These are phyloP conservation scores for Hemaris fuciformis DNA, from an alignment of 2,888 invertebrate species.

Conservation along the genomic window DNA sequence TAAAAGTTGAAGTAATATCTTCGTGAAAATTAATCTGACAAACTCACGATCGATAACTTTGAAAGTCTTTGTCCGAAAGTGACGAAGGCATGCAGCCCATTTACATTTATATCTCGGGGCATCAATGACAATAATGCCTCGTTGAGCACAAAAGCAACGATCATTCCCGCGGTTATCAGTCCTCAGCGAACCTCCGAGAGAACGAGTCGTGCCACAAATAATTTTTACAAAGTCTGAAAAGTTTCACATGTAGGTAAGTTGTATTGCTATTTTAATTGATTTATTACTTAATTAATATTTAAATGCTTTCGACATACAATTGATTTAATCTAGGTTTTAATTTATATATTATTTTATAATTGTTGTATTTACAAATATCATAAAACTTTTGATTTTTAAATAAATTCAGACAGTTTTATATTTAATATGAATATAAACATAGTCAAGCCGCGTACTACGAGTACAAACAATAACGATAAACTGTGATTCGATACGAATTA, in stretches of 20 bases:
- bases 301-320: too few relatives aligned
- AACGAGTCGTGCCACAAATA: neutral
- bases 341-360: too few relatives aligned
- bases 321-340: too few relatives aligned
- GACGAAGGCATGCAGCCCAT: neutral
- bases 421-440: too few relatives aligned
- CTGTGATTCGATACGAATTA: neutral
- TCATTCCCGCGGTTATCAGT: neutral
- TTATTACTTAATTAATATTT: too few relatives aligned
- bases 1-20: too few relatives aligned
- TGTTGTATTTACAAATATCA: too few relatives aligned
- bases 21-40: too few relatives aligned
- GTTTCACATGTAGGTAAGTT: neutral
- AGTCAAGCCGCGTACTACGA: neutral
- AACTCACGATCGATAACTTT: neutral
- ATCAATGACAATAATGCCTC: neutral
- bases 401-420: neutral
- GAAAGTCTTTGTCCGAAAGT: too few relatives aligned
- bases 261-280: too few relatives aligned
- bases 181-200: neutral
- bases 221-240: neutral
- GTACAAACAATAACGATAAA: neutral
- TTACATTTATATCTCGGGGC: neutral
- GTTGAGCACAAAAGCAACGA: neutral
- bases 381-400: neutral